Percentiles rank a stretch among this genome's conserved stretches.
phyloP scores from a whole-genome alignment of 2,113 vertebrate genomes.

The Alligator sinensis region DNA sequence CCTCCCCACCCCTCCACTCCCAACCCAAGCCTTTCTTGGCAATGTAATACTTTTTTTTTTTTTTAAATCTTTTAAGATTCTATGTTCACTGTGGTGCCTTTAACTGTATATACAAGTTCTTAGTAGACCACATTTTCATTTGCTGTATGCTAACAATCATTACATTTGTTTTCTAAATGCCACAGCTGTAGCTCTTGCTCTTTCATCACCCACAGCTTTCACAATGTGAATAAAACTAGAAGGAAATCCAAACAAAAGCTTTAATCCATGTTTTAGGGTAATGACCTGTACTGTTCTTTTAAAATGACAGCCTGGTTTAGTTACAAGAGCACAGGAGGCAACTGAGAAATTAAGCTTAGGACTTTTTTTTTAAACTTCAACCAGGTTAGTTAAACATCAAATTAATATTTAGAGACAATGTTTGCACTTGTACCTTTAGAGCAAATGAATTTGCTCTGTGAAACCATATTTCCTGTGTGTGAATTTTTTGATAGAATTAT shows the following conservation, averaged over 20 bases:
- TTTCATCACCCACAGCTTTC: slow-evolving; percentile 42
- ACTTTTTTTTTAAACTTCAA: not conserved
- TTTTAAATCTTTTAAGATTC: not conserved
- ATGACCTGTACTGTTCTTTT: not conserved
- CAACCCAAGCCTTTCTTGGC: not conserved
- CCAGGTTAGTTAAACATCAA: not conserved
- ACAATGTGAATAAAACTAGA: slow-evolving; percentile 19
- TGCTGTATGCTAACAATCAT: not conserved
- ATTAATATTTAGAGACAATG: not conserved
- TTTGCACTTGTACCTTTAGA: not conserved
- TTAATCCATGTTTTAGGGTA: slow-evolving; percentile 23
- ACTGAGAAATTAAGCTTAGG: not conserved
- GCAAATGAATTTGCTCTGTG: not conserved
- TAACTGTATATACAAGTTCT: not conserved
- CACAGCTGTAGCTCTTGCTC: slow-evolving; percentile 59
- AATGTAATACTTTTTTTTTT: not conserved
- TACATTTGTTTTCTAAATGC: slow-evolving; percentile 26
- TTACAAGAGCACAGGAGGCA: not conserved
- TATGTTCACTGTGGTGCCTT: not conserved
- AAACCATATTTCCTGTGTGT: not conserved
- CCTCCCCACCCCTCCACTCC: not conserved
- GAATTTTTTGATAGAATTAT: not conserved
- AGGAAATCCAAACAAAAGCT: slow-evolving; percentile 43
- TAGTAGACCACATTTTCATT: not conserved
- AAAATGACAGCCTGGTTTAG: not conserved